Evolutionary conservation across 2,113 vertebrate genomes (phyloP), one percentile per base, ranked within the genome.

Genomic region (Pterocles gutturalis): DNA sequence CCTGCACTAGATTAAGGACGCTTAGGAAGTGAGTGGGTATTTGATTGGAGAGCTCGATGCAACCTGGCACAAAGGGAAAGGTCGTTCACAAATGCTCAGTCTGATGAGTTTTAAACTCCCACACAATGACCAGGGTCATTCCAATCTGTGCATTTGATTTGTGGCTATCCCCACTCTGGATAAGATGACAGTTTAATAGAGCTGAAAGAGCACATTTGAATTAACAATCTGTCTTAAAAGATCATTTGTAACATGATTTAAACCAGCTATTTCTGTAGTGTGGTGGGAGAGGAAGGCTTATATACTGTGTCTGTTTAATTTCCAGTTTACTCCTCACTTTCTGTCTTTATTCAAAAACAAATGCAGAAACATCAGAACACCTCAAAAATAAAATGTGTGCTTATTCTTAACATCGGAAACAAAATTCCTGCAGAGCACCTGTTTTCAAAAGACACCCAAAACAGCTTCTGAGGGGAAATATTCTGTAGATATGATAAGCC

Each of bases 91-190:
- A 90, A 38, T 25, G 8, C 53, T 81, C 49, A 26, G 6, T 58
- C 76, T 38, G 31, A 86, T 5, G 80, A 48, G 71, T 54, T 90
- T 92, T 93, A 72, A 45, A 67, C 94, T 95, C 97, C 97, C 65
- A 75, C 94, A 3, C 4, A 1, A 1, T 57, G 90, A 86, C 92
- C 90, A n/a, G 67, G 92, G 94, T 88, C 88, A 65, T 22, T 64
- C 85, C 22, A 77, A 67, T 81, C 60, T 33, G 33, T 3, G 48
- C 4, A 1, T 79, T 75, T 93, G 48, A 81, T 82, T 92, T 87
- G 80, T 84, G 48, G 28, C 57, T 53, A 19, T 75, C 53, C 61
- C 25, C 61, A 7, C 36, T n/a, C 65, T 9, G 5, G 34, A 36
- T 12, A 69, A 94, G 17, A 57, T n/a, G 80, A 69, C 89, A 78